These are phyloP conservation scores for Siphamia tubifer DNA, from an alignment of 2,113 vertebrate species.

Conservation along the genomic window DNA sequence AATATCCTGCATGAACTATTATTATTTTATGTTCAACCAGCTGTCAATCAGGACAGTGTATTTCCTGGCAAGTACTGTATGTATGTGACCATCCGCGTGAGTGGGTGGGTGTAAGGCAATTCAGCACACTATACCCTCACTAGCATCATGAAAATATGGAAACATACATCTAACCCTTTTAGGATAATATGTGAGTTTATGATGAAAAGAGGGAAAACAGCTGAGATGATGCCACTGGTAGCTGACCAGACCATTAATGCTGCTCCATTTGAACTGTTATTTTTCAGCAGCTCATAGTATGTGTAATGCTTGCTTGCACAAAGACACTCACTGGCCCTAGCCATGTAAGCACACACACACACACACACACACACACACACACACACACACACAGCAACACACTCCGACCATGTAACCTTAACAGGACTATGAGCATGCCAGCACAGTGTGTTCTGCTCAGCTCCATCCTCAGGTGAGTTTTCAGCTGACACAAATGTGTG, in stretches of 20 bases:
- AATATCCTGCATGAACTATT: too few relatives aligned
- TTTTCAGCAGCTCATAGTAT: neutral
- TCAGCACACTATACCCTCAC: too few relatives aligned
- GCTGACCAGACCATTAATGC: conserved; percentile 2
- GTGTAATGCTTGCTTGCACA: conserved; percentile 11
- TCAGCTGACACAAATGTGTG: conserved; percentile 39
- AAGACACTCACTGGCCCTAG: too few relatives aligned
- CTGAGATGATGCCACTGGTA: too few relatives aligned
- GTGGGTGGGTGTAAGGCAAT: too few relatives aligned
- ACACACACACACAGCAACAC: neutral
- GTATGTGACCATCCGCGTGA: too few relatives aligned
- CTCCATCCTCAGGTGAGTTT: conserved; percentile 48
- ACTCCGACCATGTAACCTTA: conserved; percentile 21
- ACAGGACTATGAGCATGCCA: conserved; percentile 20
- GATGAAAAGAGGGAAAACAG: neutral
- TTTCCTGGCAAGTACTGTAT: too few relatives aligned
- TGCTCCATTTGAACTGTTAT: conserved; percentile 4
- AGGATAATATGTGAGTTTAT: too few relatives aligned
- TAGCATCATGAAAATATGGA: too few relatives aligned
- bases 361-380: neutral
- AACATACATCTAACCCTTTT: too few relatives aligned
- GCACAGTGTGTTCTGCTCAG: conserved; percentile 35
- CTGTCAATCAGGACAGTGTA: too few relatives aligned
- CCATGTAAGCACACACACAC: neutral
- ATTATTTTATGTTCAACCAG: too few relatives aligned